phyloP scores from a whole-genome alignment of 2,888 invertebrate species.

The Drosophila paranaensis region DNA sequence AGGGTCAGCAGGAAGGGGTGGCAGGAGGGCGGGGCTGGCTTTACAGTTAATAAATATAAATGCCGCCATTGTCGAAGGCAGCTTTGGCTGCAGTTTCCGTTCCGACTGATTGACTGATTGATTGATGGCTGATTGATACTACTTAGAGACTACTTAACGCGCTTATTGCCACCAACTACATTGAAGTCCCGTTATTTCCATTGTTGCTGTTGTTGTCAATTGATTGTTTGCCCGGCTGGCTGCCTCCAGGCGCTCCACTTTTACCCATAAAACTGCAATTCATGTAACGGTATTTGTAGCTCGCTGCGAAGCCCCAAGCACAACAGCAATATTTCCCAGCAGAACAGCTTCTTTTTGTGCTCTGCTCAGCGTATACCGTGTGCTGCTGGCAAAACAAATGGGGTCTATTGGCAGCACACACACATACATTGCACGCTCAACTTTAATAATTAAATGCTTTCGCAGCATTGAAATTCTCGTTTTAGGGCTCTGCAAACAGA shows the following conservation, averaged over 20 bases:
- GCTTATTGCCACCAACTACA: conserved; percentile 16
- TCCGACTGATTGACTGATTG: conserved; percentile 22
- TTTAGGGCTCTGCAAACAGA: background rate
- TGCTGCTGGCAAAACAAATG: background rate
- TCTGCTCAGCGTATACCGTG: conserved; percentile 19
- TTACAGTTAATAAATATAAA: conserved; percentile 68
- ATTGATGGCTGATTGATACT: conserved; percentile 49
- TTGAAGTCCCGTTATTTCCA: conserved; percentile 5
- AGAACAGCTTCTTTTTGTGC: conserved; percentile 19
- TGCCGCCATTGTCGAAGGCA: conserved; percentile 51
- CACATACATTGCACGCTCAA: background rate
- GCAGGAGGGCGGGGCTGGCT: background rate
- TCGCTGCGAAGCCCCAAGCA: background rate
- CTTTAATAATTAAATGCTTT: no score
- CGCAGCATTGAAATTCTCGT: no score
- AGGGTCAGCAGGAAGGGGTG: conserved; percentile 10
- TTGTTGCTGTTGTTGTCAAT: conserved; percentile 30
- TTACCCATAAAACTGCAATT: conserved; percentile 41
- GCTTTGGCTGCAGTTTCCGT: conserved; percentile 34
- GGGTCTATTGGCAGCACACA: background rate
- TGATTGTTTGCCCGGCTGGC: conserved; percentile 18
- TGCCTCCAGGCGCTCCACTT: conserved; percentile 15
- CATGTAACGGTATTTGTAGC: conserved; percentile 15
- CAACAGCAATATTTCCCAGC: conserved; percentile 28
- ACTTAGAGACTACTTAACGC: conserved; percentile 23